Base-by-base conservation (phyloP, 2,888 invertebrate genomes). In the Ormyrus pomaceus region DNA sequence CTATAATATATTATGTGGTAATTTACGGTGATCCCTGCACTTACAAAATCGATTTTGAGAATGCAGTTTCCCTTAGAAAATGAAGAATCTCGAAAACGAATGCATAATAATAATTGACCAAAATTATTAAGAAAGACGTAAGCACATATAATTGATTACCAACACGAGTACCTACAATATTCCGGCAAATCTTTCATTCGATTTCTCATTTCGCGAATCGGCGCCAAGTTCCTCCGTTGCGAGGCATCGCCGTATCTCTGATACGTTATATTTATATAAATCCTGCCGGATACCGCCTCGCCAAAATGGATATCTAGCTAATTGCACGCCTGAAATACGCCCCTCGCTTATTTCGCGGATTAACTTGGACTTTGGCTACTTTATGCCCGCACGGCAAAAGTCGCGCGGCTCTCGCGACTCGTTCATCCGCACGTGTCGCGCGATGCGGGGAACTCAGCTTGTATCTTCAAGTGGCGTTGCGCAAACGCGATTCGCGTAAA, bases 311-410 rank as follows among this genome's bases (percentile, higher is more conserved):
- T 71, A 70, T n/a, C 56, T 11, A 68, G 66, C 64, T 74, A 77
- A 81, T 77, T 77, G 70, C 69, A 9, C 46, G 70, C 74, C 66
- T 77, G 45, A 77, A 77, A 81, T 81, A 80, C 50, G 77, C 73
- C 64, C 73, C 64, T 68, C 68, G 9, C 79, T 74, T 74, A 78
- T 79, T 79, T 61, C 64, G n/a, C 2, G 65, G 59, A 78, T 78
- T 72, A 72, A 65, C 48, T 11, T 69, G 9, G 61, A 19, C 19
- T 19, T 19, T 19, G 19, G 19, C 19, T 19, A 19, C 19, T 19
- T 19, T 19, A 19, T 19, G 19, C 19, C 19, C 19, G 19, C 19
- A 19, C 19, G 19, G 19, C 19, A 2, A 19, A 19, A 19, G 19
- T 19, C 19, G 19, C 19, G 19, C 19, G 19, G 19, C 19, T 19